phyloP scores from a whole-genome alignment of 2,797 vertebrate genomes.

The Lutjanus campechanus region DNA sequence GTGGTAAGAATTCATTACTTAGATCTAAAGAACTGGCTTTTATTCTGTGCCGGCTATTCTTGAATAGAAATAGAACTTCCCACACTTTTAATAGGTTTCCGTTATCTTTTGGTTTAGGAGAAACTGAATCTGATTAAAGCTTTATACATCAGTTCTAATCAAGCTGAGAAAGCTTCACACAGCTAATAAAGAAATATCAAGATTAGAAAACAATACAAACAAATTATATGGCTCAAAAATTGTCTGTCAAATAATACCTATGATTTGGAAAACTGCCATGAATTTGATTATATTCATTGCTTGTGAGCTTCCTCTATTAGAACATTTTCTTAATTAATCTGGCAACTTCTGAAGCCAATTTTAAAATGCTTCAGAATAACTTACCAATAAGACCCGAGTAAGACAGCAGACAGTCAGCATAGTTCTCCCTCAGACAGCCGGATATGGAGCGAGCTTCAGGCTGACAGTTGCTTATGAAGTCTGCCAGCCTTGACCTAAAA shows the following conservation, averaged over 20 bases:
- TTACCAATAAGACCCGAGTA: conserved; percentile 98
- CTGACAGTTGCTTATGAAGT: conserved; percentile 98
- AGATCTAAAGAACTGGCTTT: neutral
- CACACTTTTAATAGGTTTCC: conserved; percentile 8
- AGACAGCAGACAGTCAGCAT: conserved; percentile 95
- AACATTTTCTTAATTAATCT: conserved; percentile 15
- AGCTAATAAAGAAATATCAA: neutral
- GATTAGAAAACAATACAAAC: neutral
- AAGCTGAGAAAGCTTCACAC: neutral
- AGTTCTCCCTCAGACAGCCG: conserved; percentile 96
- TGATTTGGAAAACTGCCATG: neutral
- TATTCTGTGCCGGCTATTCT: neutral
- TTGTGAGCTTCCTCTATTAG: neutral
- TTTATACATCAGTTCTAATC: conserved; percentile 14
- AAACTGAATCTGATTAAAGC: conserved; percentile 20
- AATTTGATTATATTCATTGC: neutral
- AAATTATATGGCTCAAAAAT: neutral
- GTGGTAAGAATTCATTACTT: neutral
- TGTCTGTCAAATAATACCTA: neutral
- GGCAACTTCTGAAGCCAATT: neutral
- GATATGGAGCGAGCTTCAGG: conserved; percentile 93
- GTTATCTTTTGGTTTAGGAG: conserved; percentile 8
- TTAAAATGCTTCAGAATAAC: conserved; percentile 50
- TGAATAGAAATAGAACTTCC: neutral
- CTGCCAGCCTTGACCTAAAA: conserved; percentile 94